Base-by-base conservation (phyloP, 1,140 invertebrate genomes). In the Lucilia cuprina region DNA sequence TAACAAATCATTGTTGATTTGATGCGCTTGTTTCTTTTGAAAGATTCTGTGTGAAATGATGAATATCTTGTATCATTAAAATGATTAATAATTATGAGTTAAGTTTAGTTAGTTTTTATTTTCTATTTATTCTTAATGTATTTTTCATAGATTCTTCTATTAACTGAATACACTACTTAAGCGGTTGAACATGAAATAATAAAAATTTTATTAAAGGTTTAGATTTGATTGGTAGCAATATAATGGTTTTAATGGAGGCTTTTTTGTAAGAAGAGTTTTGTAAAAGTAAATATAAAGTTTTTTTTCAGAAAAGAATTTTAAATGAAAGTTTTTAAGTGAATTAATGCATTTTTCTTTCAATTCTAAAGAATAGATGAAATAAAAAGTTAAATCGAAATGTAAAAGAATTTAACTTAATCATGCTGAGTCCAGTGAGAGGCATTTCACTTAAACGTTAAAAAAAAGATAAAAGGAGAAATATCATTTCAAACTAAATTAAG, bases 71-170 rank as follows among this genome's bases (percentile, higher is more conserved):
- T 70, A 70, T 70, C 65, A 70, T 70, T 70, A 25, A 70, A 70
- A 70, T 70, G 65, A 21, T 70, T 70, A 70, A 70, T 70, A 70
- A 70, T 70, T 70, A 70, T 70, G 65, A 70, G 55, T 17, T 60
- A 17, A 7, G 55, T n/a, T 60, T 60, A 14, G 13, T 17, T 60
- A 60, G 7, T 5, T 60, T 60, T n/a, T n/a, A 5, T 60, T 60
- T 60, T n/a, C 1, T 60, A n/a, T 17, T n/a, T n/a, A 5, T 60
- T 17, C 5, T 60, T 60, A 60, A 60, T 60, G 55, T n/a, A 60
- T n/a, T 60, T 60, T 17, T 60, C 41, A 41, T 41, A 41, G 50
- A 55, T 55, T 55, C 41, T 55, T 55, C 50, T 55, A 55, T 55
- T n/a, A 55, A 55, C 1, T 55, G 13, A 55, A 55, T 55, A 55